These are phyloP conservation scores for Hydrotaea cyrtoneurina DNA, from an alignment of 2,888 invertebrate genomes.

Conservation along the genomic window DNA sequence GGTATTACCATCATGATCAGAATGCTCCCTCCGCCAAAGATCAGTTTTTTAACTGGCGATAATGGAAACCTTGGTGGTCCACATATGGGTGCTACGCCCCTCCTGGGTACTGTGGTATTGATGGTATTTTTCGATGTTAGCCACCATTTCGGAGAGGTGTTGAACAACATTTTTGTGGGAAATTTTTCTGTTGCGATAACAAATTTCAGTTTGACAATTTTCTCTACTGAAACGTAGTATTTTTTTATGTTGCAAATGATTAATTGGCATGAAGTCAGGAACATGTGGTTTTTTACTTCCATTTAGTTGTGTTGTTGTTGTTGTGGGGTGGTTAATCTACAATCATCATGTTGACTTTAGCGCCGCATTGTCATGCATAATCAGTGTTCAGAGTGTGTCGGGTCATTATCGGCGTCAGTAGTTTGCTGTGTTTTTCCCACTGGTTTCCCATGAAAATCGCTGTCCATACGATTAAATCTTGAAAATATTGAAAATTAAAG, in stretches of 20 bases:
- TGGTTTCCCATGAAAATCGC: neutral
- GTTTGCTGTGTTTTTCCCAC: neutral
- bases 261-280: too few relatives aligned
- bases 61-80: conserved; percentile 74
- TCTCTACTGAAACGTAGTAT: conserved; percentile 19
- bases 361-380: conserved; percentile 19
- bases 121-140: conserved; percentile 28
- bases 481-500: conserved; percentile 41
- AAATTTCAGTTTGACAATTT: conserved; percentile 12
- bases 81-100: conserved; percentile 36
- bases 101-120: conserved; percentile 25
- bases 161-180: neutral
- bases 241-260: neutral
- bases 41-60: conserved; percentile 54
- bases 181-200: conserved; percentile 32
- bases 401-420: neutral
- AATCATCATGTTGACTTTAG: neutral
- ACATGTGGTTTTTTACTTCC: too few relatives aligned
- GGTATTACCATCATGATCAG: conserved; percentile 73
- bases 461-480: neutral
- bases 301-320: neutral
- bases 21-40: conserved; percentile 69
- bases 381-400: neutral
- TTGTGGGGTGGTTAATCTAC: neutral
- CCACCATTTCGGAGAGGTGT: neutral